Conservation (phyloP, 2,797 vertebrate genomes). For the Mico argentatus region DNA sequence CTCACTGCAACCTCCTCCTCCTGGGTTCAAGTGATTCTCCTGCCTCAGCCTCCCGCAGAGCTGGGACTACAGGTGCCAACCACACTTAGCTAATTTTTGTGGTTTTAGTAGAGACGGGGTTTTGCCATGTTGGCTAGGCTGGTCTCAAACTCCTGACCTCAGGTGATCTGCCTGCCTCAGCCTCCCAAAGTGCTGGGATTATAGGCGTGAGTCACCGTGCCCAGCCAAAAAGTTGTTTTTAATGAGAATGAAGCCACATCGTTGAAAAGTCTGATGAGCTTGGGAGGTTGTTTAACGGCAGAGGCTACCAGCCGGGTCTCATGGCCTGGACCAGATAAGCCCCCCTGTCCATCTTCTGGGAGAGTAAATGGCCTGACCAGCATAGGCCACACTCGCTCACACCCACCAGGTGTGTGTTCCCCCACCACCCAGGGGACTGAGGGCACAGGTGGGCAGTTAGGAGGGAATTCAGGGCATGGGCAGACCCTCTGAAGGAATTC, state of each 20-base stretch:
- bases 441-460: not conserved
- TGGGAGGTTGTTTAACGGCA: not conserved
- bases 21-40: too few relatives aligned
- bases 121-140: too few relatives aligned
- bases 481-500: not conserved
- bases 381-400: not conserved
- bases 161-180: too few relatives aligned
- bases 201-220: fast-evolving
- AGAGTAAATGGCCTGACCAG: fast-evolving
- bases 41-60: too few relatives aligned
- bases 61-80: too few relatives aligned
- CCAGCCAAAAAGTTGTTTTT: too few relatives aligned
- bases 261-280: not conserved
- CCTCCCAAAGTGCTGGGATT: too few relatives aligned
- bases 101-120: too few relatives aligned
- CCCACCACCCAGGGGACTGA: not conserved
- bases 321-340: not conserved
- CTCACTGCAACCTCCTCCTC: too few relatives aligned
- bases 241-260: not conserved
- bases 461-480: not conserved
- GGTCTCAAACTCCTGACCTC: too few relatives aligned
- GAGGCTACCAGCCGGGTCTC: not conserved
- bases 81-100: too few relatives aligned
- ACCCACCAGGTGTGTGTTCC: not conserved
- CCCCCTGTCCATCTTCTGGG: not conserved